These are phyloP conservation scores for Drosophila tristis DNA, from an alignment of 1,140 invertebrate genomes.

Conservation along the genomic window DNA sequence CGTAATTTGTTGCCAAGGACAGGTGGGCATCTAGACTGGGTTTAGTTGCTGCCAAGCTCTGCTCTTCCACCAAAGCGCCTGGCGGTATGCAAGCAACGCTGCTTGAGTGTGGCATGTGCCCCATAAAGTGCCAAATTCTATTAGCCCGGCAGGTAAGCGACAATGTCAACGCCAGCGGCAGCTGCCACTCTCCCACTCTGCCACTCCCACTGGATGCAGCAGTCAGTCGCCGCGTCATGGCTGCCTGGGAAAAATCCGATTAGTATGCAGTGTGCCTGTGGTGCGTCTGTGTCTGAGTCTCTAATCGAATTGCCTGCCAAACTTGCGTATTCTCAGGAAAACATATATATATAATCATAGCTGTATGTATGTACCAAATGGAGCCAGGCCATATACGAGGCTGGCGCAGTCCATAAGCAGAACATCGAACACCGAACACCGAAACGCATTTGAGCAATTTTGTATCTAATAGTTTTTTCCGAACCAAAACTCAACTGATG, in stretches of 20 bases:
- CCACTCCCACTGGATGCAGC: slow-evolving; percentile 49
- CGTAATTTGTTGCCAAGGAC: slow-evolving; percentile 49
- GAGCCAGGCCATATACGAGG: slow-evolving; percentile 61
- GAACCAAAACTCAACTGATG: slow-evolving; percentile 32
- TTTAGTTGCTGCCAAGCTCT: slow-evolving; percentile 15
- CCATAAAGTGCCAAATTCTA: slow-evolving; percentile 55
- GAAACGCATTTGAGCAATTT: slow-evolving; percentile 56
- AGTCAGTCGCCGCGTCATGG: slow-evolving; percentile 25
- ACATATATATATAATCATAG: slow-evolving; percentile 23
- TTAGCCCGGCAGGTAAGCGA: slow-evolving; percentile 52
- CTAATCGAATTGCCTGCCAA: slow-evolving; percentile 62
- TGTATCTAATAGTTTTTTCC: slow-evolving; percentile 69
- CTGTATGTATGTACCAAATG: slow-evolving; percentile 37
- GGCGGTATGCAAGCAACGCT: slow-evolving; percentile 62
- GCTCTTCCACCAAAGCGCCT: slow-evolving; percentile 22
- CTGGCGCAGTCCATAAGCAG: slow-evolving; percentile 46
- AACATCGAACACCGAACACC: slow-evolving; percentile 23
- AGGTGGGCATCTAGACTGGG: slow-evolving; percentile 2
- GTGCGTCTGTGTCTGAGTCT: slow-evolving; percentile 8
- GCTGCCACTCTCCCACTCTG: too few species aligned
- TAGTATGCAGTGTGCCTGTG: slow-evolving; percentile 69
- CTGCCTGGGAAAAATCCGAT: slow-evolving; percentile 51
- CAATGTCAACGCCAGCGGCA: too few species aligned
- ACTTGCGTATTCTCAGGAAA: slow-evolving; percentile 18
- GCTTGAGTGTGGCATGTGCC: slow-evolving; percentile 44